A percentile compares a stretch with the other conserved stretches of the same genome.
Evolutionary conservation across 2,113 vertebrate genomes (phyloP).

Genomic region (Clupea harengus): DNA sequence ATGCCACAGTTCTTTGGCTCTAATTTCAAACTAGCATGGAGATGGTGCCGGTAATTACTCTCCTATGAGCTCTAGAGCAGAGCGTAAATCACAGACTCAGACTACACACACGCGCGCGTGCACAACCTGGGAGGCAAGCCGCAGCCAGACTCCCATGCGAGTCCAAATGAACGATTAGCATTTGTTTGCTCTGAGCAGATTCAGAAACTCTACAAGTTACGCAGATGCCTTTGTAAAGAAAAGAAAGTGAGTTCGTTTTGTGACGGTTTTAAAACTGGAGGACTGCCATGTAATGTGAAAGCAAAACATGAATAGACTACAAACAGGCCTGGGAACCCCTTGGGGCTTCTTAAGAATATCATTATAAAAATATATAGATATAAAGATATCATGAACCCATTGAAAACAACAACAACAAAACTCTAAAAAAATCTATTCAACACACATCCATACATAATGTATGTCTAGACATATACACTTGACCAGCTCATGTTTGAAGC

Average conservation of each 20-base stretch:
- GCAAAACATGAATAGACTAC: not conserved
- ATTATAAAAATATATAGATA: not conserved
- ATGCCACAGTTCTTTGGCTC: slow-evolving; percentile 21
- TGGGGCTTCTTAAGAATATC: not conserved
- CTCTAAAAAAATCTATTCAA: too few relatives aligned
- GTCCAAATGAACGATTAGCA: slow-evolving; percentile 15
- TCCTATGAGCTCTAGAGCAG: slow-evolving; percentile 45
- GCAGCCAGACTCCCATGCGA: slow-evolving; percentile 4
- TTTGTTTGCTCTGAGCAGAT: not conserved
- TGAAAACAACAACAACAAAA: not conserved
- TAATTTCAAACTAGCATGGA: slow-evolving; percentile 17
- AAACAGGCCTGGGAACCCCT: not conserved
- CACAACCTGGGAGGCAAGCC: not conserved
- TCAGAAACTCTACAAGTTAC: slow-evolving; percentile 13
- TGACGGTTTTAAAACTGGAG: not conserved
- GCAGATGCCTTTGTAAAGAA: not conserved
- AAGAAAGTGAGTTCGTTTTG: not conserved
- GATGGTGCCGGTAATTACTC: slow-evolving; percentile 36
- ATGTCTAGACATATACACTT: not conserved
- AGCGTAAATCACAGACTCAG: slow-evolving; percentile 47
- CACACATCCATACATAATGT: too few relatives aligned
- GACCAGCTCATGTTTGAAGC: not conserved
- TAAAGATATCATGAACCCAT: not conserved
- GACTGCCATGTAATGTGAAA: slow-evolving; percentile 13
- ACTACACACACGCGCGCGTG: not conserved